Conservation (phyloP, 2,888 invertebrate species). For the Neuroscelio doddi region DNA sequence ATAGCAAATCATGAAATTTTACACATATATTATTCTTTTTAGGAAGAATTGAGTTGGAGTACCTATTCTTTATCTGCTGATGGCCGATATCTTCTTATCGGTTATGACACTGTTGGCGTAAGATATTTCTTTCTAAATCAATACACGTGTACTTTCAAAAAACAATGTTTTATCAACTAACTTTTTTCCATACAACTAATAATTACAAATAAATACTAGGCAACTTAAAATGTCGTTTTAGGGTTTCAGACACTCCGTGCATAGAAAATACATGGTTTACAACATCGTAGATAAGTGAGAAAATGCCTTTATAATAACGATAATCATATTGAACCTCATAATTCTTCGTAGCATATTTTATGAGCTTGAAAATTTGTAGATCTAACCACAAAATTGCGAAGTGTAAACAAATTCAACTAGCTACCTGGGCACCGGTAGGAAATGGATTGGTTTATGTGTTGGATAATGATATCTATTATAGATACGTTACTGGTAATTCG, state of each 20-base stretch:
- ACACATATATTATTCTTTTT: constrained; percentile 17
- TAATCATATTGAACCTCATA: too few relatives aligned
- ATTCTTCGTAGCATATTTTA: too few relatives aligned
- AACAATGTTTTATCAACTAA: too few relatives aligned
- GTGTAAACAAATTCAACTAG: constrained; percentile 77
- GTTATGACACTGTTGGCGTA: constrained; percentile 59
- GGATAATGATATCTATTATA: constrained; percentile 81
- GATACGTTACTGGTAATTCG: constrained; percentile 56
- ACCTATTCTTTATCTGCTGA: constrained; percentile 61
- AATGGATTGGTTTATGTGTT: constrained; percentile 78
- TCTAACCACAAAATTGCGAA: constrained; percentile 77
- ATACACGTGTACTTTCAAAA: too few relatives aligned
- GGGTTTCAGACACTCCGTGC: constrained; percentile 80
- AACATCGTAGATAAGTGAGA: constrained; percentile 45
- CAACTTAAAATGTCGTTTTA: too few relatives aligned
- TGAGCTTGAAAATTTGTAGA: too few relatives aligned
- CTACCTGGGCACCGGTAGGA: constrained; percentile 75
- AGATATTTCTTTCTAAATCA: too few relatives aligned
- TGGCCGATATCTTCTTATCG: constrained; percentile 61
- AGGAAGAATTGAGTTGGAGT: constrained; percentile 41
- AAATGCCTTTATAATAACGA: too few relatives aligned
- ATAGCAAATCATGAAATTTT: background rate
- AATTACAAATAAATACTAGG: too few relatives aligned
- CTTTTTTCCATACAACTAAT: too few relatives aligned
- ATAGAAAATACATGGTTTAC: constrained; percentile 77